Evolutionary conservation across 2,888 invertebrate genomes (phyloP), one percentile per base, ranked within the genome.

Genomic region (Polyommatus icarus): DNA sequence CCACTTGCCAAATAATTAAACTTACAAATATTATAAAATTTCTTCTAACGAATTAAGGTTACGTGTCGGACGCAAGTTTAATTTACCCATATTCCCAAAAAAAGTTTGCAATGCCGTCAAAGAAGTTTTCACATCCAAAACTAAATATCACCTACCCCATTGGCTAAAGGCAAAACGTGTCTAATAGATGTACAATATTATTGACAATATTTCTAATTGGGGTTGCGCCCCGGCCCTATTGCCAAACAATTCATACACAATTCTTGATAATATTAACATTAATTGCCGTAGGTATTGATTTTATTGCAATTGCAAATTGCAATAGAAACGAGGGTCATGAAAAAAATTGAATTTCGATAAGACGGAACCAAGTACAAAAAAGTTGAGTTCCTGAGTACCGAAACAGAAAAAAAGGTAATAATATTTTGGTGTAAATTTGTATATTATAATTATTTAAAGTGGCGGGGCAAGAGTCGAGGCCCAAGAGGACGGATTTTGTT

Each of bases 231-330:
- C 73, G 50, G 29, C 73, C 73, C 73, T 46, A 73, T 75, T 29
- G 75, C 24, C 50, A 75, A 75, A 75, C 29, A 75, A 75, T 73
- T 75, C 75, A 54, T 24, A 75, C 24, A 29, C 75, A 75, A 32
- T 32, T 29, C 15, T 24, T 29, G n/a, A 20, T 54, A 18, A 50
- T 75, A 54, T 29, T 29, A 50, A 10, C 54, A 50, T 32, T 46
- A 67, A 67, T 32, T 67, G 67, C 29, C 6, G 67, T 54, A 54
- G 15, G 67, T 46, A 73, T 29, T 75, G 75, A 29, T 18, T 54
- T 54, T 54, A 18, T 50, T 75, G 50, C 54, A 18, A 15, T 67
- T 29, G 29, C 59, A n/a, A 59, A 59, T 20, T 59, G 59, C 12
- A 67, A 67, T 15, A 32, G 29, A 67, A 18, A 61, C 5, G 20